phyloP scores from a whole-genome alignment of 2,113 vertebrate genomes.

The Oryzias celebensis region DNA sequence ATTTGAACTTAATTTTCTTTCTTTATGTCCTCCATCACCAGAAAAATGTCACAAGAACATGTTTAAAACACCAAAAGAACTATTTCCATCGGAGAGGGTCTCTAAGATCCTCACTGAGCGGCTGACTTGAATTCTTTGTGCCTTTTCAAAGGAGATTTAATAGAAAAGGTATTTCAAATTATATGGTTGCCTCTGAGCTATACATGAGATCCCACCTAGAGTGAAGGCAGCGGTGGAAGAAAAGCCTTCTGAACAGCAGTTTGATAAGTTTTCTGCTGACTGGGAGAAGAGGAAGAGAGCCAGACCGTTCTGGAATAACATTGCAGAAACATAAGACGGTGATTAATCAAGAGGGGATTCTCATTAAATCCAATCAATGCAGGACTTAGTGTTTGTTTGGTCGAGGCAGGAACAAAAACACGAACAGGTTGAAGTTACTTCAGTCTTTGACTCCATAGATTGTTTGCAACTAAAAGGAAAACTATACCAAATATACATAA shows the following conservation, averaged over 20 bases:
- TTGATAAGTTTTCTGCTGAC: constrained; percentile 17
- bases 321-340: constrained; percentile 6
- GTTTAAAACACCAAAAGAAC: too few relatives aligned
- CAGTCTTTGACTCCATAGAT: too few relatives aligned
- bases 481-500: neutral
- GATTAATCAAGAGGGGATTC: constrained; percentile 8
- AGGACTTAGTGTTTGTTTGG: constrained; percentile 16
- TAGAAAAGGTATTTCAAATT: constrained; percentile 7
- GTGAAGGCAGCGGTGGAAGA: neutral
- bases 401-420: constrained; percentile 8
- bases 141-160: constrained; percentile 19
- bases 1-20: too few relatives aligned
- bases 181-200: constrained; percentile 10
- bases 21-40: too few relatives aligned
- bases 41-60: too few relatives aligned
- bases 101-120: constrained; percentile 19
- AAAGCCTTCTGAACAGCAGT: constrained; percentile 14
- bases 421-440: neutral
- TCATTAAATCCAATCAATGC: constrained; percentile 48
- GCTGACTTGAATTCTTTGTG: constrained; percentile 31
- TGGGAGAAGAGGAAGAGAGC: neutral
- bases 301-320: neutral
- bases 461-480: too few relatives aligned
- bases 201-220: constrained; percentile 8
- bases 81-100: too few relatives aligned